Base-by-base conservation (phyloP, 2,797 vertebrate genomes). In the Gymnothorax javanicus region DNA sequence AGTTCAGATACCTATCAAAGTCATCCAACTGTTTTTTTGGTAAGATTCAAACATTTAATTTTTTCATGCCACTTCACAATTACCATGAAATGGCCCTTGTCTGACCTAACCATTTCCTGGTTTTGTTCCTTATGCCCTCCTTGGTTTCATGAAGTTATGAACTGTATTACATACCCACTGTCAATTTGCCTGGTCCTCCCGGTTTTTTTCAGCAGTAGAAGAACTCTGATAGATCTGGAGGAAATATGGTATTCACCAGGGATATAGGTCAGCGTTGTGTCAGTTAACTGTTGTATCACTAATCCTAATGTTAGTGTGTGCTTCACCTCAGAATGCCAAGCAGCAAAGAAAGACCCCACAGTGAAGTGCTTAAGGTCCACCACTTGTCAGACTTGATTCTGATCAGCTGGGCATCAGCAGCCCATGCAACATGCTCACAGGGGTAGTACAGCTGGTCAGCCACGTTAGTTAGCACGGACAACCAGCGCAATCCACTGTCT, bases 361-460 rank as follows among this genome's bases (percentile, higher is more conserved):
- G 92, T n/a, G 85, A 87, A 0, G 94, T 97, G 93, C 98, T 97
- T 82, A 97, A 84, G 0, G 94, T 89, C 98, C 98, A 99, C 98
- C 98, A 99, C 67, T 88, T 92, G 54, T 93, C 94, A 6, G 98
- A 96, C 87, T 94, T 91, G 23, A 90, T 89, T 0, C 43, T 93
- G 88, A 99, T 91, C 85, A 99, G 91, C 83, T 95, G 91, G 0
- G 96, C 91, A 0, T 99, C 97, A 0, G 98, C 98, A 0, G 98
- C 98, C 98, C 98, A 99, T 5, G 98, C 98, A 0, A 99, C 0
- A 79, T 99, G 98, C 85, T 99, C 98, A 20, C 98, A 99, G 3
- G 98, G 98, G 91, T 99, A 99, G 93, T 98, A 99, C 0, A 99
- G 95, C 94, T 99, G 98, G 93, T 99, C 97, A 0, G 97, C 96